Conservation (phyloP, 2,888 invertebrate species). For the Callimorpha dominula region DNA sequence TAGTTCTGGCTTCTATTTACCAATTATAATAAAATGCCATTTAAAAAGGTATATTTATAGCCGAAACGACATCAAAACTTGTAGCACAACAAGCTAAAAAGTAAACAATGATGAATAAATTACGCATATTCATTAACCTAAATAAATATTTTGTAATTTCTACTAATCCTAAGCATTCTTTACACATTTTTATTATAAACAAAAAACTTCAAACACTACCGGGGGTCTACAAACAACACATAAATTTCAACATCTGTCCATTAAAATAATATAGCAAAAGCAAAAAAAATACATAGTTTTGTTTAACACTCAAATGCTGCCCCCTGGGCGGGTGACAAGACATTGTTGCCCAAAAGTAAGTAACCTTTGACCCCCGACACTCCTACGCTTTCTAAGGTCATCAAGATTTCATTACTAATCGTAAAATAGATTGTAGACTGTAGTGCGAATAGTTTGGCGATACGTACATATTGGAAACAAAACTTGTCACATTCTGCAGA, state of each 20-base stretch:
- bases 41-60: neutral
- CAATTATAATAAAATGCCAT: too few species aligned
- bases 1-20: too few species aligned
- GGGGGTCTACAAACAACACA: conserved; percentile 45
- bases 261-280: conserved; percentile 30
- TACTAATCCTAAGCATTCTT: conserved; percentile 17
- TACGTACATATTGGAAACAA: conserved; percentile 43
- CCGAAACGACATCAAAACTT: neutral
- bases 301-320: conserved; percentile 34
- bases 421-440: conserved; percentile 8
- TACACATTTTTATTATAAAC: conserved; percentile 7
- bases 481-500: conserved; percentile 58
- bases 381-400: conserved; percentile 12
- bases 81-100: neutral
- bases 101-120: conserved; percentile 16
- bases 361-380: conserved; percentile 13
- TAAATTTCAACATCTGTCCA: conserved; percentile 38
- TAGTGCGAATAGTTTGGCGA: conserved; percentile 15
- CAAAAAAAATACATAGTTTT: conserved; percentile 30
- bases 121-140: conserved; percentile 19
- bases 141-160: conserved; percentile 27
- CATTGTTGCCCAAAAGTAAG: conserved; percentile 1
- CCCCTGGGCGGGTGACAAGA: conserved; percentile 38
- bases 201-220: conserved; percentile 29
- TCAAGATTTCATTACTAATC: conserved; percentile 10